These are phyloP conservation scores for Ormyrus rosae DNA, from an alignment of 2,888 invertebrate genomes.

Conservation along the genomic window DNA sequence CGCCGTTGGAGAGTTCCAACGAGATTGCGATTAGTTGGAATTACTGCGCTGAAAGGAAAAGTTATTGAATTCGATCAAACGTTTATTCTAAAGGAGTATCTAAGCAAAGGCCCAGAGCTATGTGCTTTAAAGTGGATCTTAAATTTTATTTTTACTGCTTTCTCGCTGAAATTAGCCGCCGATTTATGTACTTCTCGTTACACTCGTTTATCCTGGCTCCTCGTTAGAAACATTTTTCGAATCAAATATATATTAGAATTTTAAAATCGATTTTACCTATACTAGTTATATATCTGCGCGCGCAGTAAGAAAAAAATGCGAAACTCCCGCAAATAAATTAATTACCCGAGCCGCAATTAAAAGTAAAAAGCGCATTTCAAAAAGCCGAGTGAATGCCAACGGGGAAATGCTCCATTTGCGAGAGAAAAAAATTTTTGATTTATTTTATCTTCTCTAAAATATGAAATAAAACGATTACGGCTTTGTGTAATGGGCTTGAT, in stretches of 20 bases:
- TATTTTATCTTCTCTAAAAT: conserved; percentile 7
- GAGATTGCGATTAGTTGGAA: conserved; percentile 24
- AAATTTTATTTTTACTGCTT: conserved; percentile 17
- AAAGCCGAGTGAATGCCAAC: too few relatives aligned
- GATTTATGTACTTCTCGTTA: not conserved
- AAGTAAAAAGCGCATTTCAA: too few relatives aligned
- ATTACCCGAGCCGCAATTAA: too few relatives aligned
- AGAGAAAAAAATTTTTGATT: not conserved
- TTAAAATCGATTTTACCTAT: too few relatives aligned
- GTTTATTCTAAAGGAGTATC: conserved; percentile 2
- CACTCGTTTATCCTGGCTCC: not conserved
- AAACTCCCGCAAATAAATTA: too few relatives aligned
- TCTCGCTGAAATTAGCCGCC: not conserved
- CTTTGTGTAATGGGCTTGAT: not conserved
- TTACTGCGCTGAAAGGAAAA: conserved; percentile 19
- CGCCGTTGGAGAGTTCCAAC: not conserved
- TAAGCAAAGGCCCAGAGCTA: not conserved
- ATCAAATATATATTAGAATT: too few relatives aligned
- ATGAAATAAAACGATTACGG: conserved; percentile 2
- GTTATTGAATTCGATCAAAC: conserved; percentile 17
- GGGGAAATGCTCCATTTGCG: too few relatives aligned
- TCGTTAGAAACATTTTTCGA: too few relatives aligned
- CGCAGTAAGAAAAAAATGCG: too few relatives aligned
- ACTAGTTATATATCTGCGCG: too few relatives aligned
- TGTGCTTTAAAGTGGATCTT: conserved; percentile 7